Evolutionary conservation across 2,888 invertebrate genomes (phyloP).

Genomic region (Erebia aethiops): DNA sequence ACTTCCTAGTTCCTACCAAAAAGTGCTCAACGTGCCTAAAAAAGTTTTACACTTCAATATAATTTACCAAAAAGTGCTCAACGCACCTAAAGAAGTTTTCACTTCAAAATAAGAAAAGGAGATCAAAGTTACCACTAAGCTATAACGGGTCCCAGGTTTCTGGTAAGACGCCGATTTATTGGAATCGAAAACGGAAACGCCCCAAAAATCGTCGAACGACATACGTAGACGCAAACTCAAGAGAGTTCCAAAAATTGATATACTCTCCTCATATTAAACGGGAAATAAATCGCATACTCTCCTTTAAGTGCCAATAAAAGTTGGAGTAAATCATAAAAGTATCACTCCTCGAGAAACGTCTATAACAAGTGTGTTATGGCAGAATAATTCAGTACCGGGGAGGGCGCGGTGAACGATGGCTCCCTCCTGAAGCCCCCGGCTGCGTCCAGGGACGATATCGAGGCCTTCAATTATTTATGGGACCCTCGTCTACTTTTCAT

Average conservation of each 20-base stretch:
- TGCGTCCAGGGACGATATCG: conserved; percentile 76
- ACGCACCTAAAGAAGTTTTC: no score
- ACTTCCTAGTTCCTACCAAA: no score
- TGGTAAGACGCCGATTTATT: conserved; percentile 3
- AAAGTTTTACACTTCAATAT: no score
- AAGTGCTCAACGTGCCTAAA: no score
- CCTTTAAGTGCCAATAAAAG: conserved; percentile 83
- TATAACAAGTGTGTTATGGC: conserved; percentile 83
- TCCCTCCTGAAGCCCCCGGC: conserved; percentile 71
- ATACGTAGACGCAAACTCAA: conserved; percentile 60
- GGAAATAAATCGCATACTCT: conserved; percentile 81
- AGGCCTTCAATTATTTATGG: conserved; percentile 83
- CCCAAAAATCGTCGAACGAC: conserved; percentile 65
- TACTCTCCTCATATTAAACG: conserved; percentile 80
- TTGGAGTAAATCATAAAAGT: conserved; percentile 83
- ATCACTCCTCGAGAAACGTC: conserved; percentile 80
- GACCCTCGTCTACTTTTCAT: conserved; percentile 82
- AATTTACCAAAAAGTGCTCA: no score
- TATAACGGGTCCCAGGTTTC: no score
- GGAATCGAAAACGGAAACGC: conserved; percentile 36
- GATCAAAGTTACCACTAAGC: no score
- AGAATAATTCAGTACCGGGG: conserved; percentile 79
- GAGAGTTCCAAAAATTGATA: conserved; percentile 78
- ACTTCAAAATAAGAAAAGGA: no score
- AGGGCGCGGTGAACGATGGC: conserved; percentile 78